A percentile compares a stretch with the other conserved stretches of the same genome.
Conservation (phyloP, 2,113 vertebrate species). For the Neodontobutis hainanensis region DNA sequence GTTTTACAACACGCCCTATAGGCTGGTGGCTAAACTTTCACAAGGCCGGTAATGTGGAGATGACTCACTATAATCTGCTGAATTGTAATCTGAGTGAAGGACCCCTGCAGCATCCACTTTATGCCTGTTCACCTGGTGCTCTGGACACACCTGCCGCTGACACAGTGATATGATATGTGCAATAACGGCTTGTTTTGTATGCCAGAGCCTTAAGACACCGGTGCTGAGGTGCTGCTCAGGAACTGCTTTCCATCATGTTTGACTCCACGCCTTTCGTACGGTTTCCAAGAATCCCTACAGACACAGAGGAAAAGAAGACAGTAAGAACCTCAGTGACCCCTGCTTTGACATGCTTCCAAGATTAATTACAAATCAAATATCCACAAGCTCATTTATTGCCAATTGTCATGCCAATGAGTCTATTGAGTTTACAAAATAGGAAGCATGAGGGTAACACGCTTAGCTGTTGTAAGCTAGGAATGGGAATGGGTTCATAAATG, state of each 20-base stretch:
- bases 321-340: neutral
- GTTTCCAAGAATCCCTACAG: conserved; percentile 40
- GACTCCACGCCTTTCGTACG: conserved; percentile 2
- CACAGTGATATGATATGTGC: conserved; percentile 12
- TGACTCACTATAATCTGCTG: conserved; percentile 63
- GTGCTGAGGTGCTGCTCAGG: conserved; percentile 1
- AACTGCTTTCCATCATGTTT: conserved; percentile 2
- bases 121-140: conserved; percentile 32
- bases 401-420: too few species aligned
- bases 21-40: conserved; percentile 27
- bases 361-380: too few species aligned
- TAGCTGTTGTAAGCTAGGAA: too few species aligned
- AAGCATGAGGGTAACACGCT: too few species aligned
- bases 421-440: too few species aligned
- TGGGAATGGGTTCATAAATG: too few species aligned
- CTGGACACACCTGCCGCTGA: conserved; percentile 18
- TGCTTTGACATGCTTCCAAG: conserved; percentile 12
- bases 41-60: conserved; percentile 39
- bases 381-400: too few species aligned
- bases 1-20: conserved; percentile 10
- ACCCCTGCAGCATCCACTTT: conserved; percentile 36
- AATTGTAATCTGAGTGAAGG: conserved; percentile 56
- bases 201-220: conserved; percentile 16
- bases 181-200: conserved; percentile 1
- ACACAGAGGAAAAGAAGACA: conserved; percentile 18